phyloP scores from a whole-genome alignment of 2,888 invertebrate genomes.

The Antheraea assamensis region DNA sequence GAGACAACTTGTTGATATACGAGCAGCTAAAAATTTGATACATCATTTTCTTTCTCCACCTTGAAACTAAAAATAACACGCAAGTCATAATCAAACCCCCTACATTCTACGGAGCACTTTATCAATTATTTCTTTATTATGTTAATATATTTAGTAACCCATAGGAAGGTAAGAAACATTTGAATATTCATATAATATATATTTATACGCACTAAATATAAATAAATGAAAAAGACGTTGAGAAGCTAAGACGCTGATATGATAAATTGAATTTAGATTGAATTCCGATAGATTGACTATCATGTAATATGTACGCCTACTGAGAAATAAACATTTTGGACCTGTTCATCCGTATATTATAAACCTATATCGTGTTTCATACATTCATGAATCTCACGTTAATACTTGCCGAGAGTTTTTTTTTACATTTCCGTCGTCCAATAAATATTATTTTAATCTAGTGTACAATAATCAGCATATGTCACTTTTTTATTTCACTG shows the following conservation, averaged over 20 bases:
- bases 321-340: background rate
- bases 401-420: background rate
- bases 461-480: background rate
- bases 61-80: background rate
- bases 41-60: too few relatives aligned
- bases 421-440: background rate
- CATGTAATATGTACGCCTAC: background rate
- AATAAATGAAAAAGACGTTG: background rate
- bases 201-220: background rate
- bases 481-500: background rate
- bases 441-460: background rate
- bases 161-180: background rate
- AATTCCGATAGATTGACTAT: constrained; percentile 2
- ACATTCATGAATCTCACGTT: background rate
- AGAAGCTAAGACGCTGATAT: background rate
- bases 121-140: too few relatives aligned
- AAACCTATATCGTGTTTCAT: background rate
- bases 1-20: too few relatives aligned
- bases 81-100: background rate
- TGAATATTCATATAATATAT: background rate
- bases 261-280: constrained; percentile 2
- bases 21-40: background rate
- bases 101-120: too few relatives aligned
- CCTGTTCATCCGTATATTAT: background rate
- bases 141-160: too few relatives aligned